Evolutionary conservation across 1,140 invertebrate species (phyloP).

Genomic region (Protaetia brevitarsis): DNA sequence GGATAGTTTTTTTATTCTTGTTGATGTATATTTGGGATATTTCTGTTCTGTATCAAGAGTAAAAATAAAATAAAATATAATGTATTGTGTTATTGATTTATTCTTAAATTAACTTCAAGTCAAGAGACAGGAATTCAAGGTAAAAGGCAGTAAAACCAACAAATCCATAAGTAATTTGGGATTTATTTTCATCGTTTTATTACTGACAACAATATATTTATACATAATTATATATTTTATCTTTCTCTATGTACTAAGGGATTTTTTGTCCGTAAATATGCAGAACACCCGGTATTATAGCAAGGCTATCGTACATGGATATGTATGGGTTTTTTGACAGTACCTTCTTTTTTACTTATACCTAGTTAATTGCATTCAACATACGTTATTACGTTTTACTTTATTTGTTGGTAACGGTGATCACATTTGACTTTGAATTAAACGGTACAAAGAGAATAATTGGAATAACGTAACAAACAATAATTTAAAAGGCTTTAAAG

Average conservation of each 20-base stretch:
- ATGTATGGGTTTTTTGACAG: constrained; percentile 16
- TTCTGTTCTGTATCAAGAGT: too few relatives aligned
- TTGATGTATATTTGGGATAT: too few relatives aligned
- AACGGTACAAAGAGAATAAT: not conserved
- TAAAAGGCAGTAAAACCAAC: not conserved
- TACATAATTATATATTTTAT: constrained; percentile 2
- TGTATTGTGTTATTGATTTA: too few relatives aligned
- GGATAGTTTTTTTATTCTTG: too few relatives aligned
- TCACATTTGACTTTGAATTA: not conserved
- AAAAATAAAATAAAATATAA: too few relatives aligned
- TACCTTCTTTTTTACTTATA: not conserved
- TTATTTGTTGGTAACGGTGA: constrained; percentile 6
- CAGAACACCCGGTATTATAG: constrained; percentile 19
- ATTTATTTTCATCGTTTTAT: constrained; percentile 15
- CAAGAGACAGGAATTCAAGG: too few relatives aligned
- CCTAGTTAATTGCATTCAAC: not conserved
- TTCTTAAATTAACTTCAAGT: too few relatives aligned
- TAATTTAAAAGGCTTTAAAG: not conserved
- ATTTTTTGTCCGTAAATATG: constrained; percentile 2
- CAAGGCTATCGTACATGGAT: constrained; percentile 18
- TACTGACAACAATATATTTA: constrained; percentile 18
- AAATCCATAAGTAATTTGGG: not conserved
- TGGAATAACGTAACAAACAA: not conserved
- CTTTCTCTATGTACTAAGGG: constrained; percentile 8
- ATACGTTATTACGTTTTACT: not conserved